Evolutionary conservation across 2,888 invertebrate species (phyloP).

Genomic region (Ectobius pallidus): DNA sequence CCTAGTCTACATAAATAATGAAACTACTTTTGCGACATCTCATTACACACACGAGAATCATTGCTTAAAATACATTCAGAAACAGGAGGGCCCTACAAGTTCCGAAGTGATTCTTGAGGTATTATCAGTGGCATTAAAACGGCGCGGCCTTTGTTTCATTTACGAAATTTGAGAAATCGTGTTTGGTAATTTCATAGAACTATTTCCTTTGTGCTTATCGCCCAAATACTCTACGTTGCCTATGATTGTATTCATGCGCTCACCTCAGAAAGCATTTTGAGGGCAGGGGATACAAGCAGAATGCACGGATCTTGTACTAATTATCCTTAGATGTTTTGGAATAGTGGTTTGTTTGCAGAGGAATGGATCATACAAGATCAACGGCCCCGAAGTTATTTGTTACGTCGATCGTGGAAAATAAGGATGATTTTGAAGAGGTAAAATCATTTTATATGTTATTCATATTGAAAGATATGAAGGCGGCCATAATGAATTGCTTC

Average conservation of each 20-base stretch:
- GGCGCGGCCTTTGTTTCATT: neutral
- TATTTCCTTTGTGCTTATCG: slow-evolving; percentile 37
- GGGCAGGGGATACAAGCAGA: slow-evolving; percentile 44
- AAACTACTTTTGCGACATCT: slow-evolving; percentile 31
- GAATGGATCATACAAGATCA: slow-evolving; percentile 48
- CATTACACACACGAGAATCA: neutral
- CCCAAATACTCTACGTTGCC: slow-evolving; percentile 31
- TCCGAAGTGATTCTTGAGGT: neutral
- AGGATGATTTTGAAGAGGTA: slow-evolving; percentile 52
- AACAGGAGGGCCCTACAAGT: neutral
- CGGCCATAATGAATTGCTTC: slow-evolving; percentile 45
- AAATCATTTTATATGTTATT: slow-evolving; percentile 44
- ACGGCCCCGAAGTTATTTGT: slow-evolving; percentile 75
- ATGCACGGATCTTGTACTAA: slow-evolving; percentile 43
- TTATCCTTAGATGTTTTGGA: slow-evolving; percentile 41
- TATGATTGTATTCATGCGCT: slow-evolving; percentile 44
- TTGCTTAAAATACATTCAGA: neutral
- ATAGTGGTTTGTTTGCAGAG: slow-evolving; percentile 41
- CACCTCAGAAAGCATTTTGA: slow-evolving; percentile 46
- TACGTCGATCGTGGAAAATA: slow-evolving; percentile 66
- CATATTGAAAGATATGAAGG: slow-evolving; percentile 42
- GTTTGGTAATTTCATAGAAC: slow-evolving; percentile 14
- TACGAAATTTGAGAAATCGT: neutral
- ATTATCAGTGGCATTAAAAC: neutral
- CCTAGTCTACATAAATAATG: slow-evolving; percentile 26